Base-by-base conservation (phyloP, 2,797 vertebrate species). In the Leucoraja ocellata region DNA sequence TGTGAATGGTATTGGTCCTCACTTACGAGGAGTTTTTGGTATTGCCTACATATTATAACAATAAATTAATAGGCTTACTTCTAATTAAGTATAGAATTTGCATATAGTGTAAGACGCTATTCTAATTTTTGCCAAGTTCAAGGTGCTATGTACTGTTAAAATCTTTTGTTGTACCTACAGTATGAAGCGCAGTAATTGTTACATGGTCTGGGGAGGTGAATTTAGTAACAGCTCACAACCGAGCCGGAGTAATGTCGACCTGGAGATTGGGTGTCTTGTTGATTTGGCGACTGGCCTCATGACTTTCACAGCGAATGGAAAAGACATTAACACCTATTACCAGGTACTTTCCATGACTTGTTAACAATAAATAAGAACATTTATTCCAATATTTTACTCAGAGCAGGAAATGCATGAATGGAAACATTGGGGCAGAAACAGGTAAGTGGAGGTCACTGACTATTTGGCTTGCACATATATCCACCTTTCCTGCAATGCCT, bases 191-290 rank as follows among this genome's bases (percentile, higher is more conserved):
- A 99, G 98, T 95, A 99, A 98, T 95, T 99, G 98, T 93, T 99
- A 99, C 96, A 98, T 99, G 98, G 98, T 99, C 13, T 99, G 98
- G 98, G 98, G 97, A 0, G 98, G 98, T 0, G 98, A 99, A 94
- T 97, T 98, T 71, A 96, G 97, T 95, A 98, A 96, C 95, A 97
- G 95, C 46, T 97, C 97, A 32, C 98, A 98, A 36, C 98, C 97
- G 14, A 97, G 98, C 84, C 97, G 98, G 95, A 98, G 97, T 95
- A 98, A 98, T 94, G 96, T 97, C 21, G 98, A 99, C 96, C 96
- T 99, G 94, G 96, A 98, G 94, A 96, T 99, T 74, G 98, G 98
- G 93, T 99, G 98, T 94, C 95, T 99, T 93, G 96, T 99, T 5
- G 98, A 99, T 95, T 94, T 99, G 95, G 98, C 97, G 14, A 98